Percentiles rank a stretch among this genome's conserved stretches.
Evolutionary conservation across 2,113 vertebrate species (phyloP).

Genomic region (Emydocephalus ijimae): DNA sequence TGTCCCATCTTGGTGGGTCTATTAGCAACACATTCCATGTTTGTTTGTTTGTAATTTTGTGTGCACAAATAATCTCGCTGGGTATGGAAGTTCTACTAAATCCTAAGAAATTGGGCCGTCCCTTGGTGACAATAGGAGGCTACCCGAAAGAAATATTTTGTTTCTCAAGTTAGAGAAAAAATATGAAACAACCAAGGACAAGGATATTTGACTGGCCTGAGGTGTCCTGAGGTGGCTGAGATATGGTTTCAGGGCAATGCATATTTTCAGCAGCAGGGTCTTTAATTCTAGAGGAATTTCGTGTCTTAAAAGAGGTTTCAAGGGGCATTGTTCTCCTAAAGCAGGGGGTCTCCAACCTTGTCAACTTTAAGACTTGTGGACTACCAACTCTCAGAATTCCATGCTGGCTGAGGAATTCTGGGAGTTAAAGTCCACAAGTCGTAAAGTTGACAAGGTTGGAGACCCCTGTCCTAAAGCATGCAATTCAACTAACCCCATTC

Average conservation of each 20-base stretch:
- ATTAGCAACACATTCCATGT: slow-evolving; percentile 16
- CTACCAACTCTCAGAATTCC: no score
- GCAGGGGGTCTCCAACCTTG: no score
- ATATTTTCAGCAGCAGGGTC: not conserved
- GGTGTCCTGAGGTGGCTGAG: not conserved
- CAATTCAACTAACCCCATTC: not conserved
- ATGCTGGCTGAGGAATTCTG: no score
- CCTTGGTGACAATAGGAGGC: not conserved
- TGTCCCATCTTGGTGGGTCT: slow-evolving; percentile 13
- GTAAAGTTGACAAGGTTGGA: no score
- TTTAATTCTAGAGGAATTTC: not conserved
- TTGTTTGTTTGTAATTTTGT: slow-evolving; percentile 15
- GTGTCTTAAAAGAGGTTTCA: not conserved
- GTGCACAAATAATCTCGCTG: not conserved
- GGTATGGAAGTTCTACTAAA: not conserved
- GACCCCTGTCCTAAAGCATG: no score
- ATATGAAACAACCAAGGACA: not conserved
- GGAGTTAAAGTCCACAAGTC: no score
- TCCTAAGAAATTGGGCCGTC: slow-evolving; percentile 17
- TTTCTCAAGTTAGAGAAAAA: not conserved
- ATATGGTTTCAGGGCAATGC: not conserved
- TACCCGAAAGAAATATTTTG: not conserved
- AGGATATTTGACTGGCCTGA: not conserved
- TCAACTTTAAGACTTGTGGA: no score
- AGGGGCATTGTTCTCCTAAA: not conserved